These are phyloP conservation scores for Cacatua alba DNA, from an alignment of 2,113 vertebrate genomes.

Conservation along the genomic window DNA sequence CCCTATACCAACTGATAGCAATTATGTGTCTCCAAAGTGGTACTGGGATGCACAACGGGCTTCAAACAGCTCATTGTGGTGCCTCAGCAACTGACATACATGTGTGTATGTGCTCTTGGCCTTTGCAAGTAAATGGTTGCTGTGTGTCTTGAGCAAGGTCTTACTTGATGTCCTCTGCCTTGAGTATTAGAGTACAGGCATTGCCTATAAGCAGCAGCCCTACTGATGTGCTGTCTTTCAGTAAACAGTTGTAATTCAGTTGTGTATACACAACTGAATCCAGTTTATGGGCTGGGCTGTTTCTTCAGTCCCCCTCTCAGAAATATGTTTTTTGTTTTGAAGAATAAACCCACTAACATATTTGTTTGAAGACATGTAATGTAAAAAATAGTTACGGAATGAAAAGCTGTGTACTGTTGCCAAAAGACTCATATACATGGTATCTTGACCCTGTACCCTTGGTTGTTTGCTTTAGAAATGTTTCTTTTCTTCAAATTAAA, in stretches of 20 bases:
- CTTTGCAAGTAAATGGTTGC: background rate
- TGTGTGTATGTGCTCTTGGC: background rate
- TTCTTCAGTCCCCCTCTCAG: background rate
- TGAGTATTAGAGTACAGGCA: background rate
- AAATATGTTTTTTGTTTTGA: background rate
- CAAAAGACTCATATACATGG: background rate
- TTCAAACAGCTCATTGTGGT: background rate
- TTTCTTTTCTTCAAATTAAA: constrained; percentile 10
- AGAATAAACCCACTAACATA: background rate
- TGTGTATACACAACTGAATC: background rate
- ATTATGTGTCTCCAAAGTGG: background rate
- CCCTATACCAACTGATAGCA: background rate
- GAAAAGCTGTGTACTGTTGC: background rate
- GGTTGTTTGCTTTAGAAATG: constrained; percentile 6
- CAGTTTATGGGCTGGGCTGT: background rate
- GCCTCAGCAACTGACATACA: background rate
- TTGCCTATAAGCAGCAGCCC: background rate
- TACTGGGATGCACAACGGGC: background rate
- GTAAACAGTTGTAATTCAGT: background rate
- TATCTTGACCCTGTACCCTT: background rate
- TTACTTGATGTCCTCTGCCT: background rate
- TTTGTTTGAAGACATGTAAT: background rate
- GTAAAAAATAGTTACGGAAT: background rate
- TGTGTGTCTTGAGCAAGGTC: background rate
- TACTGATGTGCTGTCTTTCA: background rate